phyloP scores from a whole-genome alignment of 2,113 vertebrate genomes.

The Aegotheles bennettii region DNA sequence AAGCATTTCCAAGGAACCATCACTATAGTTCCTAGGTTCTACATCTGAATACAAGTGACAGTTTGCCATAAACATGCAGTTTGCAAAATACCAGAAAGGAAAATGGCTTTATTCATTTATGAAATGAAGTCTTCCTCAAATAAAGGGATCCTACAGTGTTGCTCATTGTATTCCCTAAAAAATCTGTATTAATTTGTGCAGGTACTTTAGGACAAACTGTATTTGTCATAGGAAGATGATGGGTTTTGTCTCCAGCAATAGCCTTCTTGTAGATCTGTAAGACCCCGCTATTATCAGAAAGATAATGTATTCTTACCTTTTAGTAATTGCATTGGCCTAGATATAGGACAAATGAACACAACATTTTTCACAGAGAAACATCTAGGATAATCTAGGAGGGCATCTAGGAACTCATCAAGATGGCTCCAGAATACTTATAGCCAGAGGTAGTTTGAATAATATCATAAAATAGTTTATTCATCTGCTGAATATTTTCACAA shows the following conservation, averaged over 20 bases:
- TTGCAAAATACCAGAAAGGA: not conserved
- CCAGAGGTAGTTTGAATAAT: not conserved
- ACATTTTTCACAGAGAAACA: not conserved
- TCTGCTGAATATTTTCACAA: not conserved
- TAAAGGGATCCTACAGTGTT: not conserved
- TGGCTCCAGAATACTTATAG: not conserved
- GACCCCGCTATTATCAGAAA: not conserved
- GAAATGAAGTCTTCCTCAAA: not conserved
- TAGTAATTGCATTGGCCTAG: not conserved
- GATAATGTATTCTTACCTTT: not conserved
- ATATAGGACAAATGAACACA: not conserved
- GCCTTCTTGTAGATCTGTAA: not conserved
- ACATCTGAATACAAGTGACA: slow-evolving; percentile 4
- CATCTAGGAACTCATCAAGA: not conserved
- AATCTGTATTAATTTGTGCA: not conserved
- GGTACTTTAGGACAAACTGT: not conserved
- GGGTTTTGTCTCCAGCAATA: not conserved
- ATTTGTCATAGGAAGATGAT: not conserved
- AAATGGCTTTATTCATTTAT: not conserved
- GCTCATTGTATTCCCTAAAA: not conserved
- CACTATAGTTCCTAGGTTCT: not conserved
- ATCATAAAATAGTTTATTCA: not conserved
- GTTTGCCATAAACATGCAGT: slow-evolving; percentile 25
- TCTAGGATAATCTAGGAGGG: not conserved
- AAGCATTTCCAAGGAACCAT: slow-evolving; percentile 15